Evolutionary conservation across 1,140 invertebrate genomes (phyloP).

Genomic region (Hesperophylax magnus): DNA sequence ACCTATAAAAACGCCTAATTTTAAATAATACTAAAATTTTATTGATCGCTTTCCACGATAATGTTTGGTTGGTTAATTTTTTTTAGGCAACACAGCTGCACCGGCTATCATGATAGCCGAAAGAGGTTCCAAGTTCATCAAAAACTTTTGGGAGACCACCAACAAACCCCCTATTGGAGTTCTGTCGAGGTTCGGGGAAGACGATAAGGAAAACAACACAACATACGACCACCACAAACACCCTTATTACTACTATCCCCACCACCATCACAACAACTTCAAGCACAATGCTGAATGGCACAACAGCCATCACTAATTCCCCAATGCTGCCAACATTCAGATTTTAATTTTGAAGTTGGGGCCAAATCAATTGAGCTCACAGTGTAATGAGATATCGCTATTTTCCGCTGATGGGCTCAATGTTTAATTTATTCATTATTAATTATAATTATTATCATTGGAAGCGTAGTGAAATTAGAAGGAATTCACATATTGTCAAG

Average conservation of each 20-base stretch:
- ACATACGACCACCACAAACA: not conserved
- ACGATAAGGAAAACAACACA: not conserved
- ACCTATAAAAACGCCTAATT: not conserved
- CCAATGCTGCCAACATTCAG: not conserved
- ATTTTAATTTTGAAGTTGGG: not conserved
- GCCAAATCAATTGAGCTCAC: no score
- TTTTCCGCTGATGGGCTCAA: no score
- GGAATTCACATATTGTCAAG: no score
- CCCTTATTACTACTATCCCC: not conserved
- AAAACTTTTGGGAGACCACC: slow-evolving; percentile 69
- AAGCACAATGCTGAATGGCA: slow-evolving; percentile 40
- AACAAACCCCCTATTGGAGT: slow-evolving; percentile 38
- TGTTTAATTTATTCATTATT: no score
- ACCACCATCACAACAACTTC: not conserved
- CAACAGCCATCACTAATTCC: not conserved
- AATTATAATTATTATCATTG: no score
- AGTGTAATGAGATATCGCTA: no score
- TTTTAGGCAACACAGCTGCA: slow-evolving; percentile 83
- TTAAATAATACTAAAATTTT: not conserved
- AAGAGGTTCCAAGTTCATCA: slow-evolving; percentile 82
- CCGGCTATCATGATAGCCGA: slow-evolving; percentile 90
- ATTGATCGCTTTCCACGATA: not conserved
- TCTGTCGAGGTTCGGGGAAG: slow-evolving; percentile 30
- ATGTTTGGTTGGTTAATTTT: not conserved
- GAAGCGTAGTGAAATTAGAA: no score